A percentile compares a stretch with the other conserved stretches of the same genome.
Conservation (phyloP, 2,888 invertebrate species). For the Tetragonula carbonaria region DNA sequence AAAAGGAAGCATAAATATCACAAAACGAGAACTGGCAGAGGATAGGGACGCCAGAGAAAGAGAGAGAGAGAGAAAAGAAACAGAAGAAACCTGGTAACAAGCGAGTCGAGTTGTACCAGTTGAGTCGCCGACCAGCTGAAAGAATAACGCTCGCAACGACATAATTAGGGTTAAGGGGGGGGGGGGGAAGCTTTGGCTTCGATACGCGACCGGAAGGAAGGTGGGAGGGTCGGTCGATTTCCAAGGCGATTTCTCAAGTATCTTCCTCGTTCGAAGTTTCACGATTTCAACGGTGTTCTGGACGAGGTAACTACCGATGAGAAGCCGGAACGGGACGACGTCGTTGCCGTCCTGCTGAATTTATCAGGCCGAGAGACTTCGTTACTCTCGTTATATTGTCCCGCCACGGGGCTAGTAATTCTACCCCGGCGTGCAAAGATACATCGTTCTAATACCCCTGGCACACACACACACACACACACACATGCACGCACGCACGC, state of each 20-base stretch:
- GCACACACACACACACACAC: no score
- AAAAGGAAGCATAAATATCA: not conserved
- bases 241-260: conserved; percentile 59
- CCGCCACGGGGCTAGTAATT: conserved; percentile 47
- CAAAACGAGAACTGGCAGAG: not conserved
- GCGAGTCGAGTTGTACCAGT: conserved; percentile 59
- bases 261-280: conserved; percentile 61
- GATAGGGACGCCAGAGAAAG: not conserved
- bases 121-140: conserved; percentile 62
- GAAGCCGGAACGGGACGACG: conserved; percentile 37
- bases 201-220: conserved; percentile 54
- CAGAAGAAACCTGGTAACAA: conserved; percentile 55
- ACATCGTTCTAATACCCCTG: conserved; percentile 36
- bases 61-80: not conserved
- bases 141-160: conserved; percentile 47
- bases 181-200: conserved; percentile 52
- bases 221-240: conserved; percentile 46
- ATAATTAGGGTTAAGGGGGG: conserved; percentile 66
- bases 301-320: conserved; percentile 43
- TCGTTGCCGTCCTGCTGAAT: conserved; percentile 54
- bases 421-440: conserved; percentile 41
- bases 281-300: conserved; percentile 36
- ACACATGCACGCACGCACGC: no score
- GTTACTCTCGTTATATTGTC: conserved; percentile 60
- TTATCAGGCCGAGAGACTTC: conserved; percentile 65